These are phyloP conservation scores for Halisarca cf. caerulea DNA, from an alignment of 37 sponge, comb jelly and placozoan species.

Conservation along the genomic window DNA sequence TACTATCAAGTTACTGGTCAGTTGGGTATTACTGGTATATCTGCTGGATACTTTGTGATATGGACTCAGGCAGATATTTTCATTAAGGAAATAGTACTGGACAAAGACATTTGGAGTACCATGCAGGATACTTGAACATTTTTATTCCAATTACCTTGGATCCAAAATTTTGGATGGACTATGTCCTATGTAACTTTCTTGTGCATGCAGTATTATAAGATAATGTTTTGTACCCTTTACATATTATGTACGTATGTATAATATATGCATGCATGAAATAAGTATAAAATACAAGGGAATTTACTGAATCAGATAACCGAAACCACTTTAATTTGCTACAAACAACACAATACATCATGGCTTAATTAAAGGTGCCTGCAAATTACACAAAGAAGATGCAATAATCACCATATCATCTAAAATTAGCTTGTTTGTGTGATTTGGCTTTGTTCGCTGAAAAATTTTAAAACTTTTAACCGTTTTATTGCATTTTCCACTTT, in stretches of 20 bases:
- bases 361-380: constrained; percentile 35
- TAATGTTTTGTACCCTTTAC: no score
- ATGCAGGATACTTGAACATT: neutral
- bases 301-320: no score
- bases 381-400: constrained; percentile 35
- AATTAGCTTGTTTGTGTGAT: constrained; percentile 15
- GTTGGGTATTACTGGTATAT: neutral
- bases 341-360: neutral
- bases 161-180: neutral
- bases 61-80: neutral
- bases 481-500: constrained; percentile 21
- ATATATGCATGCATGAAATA: no score
- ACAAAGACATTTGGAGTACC: neutral
- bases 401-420: constrained; percentile 53
- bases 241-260: no score
- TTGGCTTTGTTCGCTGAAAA: constrained; percentile 24
- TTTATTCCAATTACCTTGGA: neutral
- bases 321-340: no score
- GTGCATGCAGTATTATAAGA: no score
- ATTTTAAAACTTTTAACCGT: constrained; percentile 34
- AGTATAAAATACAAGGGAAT: no score
- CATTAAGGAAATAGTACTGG: neutral
- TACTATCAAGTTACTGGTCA: constrained; percentile 13
- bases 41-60: neutral
- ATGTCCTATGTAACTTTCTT: no score